A percentile compares a stretch with the other conserved stretches of the same genome.
Conservation (phyloP, 1,140 invertebrate genomes). For the Drosophila busckii region DNA sequence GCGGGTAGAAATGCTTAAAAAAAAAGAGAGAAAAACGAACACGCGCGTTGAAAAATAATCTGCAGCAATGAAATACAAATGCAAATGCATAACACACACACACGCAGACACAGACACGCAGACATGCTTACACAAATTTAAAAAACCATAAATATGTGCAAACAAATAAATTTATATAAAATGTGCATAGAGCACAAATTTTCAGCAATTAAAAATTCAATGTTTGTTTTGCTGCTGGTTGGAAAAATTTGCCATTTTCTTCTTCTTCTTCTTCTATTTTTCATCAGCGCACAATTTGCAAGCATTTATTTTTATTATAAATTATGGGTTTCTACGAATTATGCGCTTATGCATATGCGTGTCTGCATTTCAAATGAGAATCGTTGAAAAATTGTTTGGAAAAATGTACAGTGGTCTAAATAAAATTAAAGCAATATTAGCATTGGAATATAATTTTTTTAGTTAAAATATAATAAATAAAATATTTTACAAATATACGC, state of each 20-base stretch:
- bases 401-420: no score
- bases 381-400: no score
- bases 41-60: slow-evolving; percentile 45
- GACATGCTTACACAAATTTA: background rate
- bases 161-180: background rate
- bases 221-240: slow-evolving; percentile 55
- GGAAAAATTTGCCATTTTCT: slow-evolving; percentile 10
- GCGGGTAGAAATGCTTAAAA: background rate
- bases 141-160: background rate
- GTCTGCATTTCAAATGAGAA: slow-evolving; percentile 19
- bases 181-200: slow-evolving; percentile 57
- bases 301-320: slow-evolving; percentile 66
- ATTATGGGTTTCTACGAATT: slow-evolving; percentile 55
- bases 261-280: slow-evolving; percentile 2
- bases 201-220: slow-evolving; percentile 72
- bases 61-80: no score
- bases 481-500: no score
- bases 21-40: slow-evolving; percentile 47
- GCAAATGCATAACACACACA: slow-evolving; percentile 33
- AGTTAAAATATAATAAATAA: no score
- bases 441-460: no score
- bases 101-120: slow-evolving; percentile 1
- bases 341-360: slow-evolving; percentile 30
- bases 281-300: slow-evolving; percentile 19
- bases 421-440: no score